A percentile compares a stretch with the other conserved stretches of the same genome.
Conservation (phyloP, 1,140 invertebrate genomes). For the Belonocnema kinseyi region DNA sequence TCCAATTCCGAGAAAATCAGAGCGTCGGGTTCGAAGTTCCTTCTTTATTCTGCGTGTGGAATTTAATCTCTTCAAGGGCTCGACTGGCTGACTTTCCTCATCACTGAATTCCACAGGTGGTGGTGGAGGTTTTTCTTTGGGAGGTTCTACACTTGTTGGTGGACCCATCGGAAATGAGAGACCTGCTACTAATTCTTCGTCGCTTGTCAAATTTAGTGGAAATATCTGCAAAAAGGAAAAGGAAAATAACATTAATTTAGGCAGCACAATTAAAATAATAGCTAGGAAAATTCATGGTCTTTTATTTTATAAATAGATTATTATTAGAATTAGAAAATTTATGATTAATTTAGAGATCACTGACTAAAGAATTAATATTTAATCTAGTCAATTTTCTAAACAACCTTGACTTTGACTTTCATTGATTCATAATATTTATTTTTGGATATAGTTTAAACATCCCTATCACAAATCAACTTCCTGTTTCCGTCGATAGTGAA, state of each 20-base stretch:
- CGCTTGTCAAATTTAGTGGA: constrained; percentile 65
- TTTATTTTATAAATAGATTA: too few relatives aligned
- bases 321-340: too few relatives aligned
- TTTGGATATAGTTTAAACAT: too few relatives aligned
- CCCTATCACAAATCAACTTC: too few relatives aligned
- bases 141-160: constrained; percentile 82
- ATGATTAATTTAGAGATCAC: too few relatives aligned
- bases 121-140: constrained; percentile 91
- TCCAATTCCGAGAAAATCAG: constrained; percentile 90
- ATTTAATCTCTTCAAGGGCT: constrained; percentile 83
- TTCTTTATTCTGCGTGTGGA: constrained; percentile 91
- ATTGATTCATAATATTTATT: too few relatives aligned
- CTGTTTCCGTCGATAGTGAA: too few relatives aligned
- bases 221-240: constrained; percentile 60
- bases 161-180: constrained; percentile 74
- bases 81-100: constrained; percentile 70
- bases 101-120: constrained; percentile 81
- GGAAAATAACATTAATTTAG: neutral
- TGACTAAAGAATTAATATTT: too few relatives aligned
- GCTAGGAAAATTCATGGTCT: neutral
- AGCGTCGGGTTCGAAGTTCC: constrained; percentile 88
- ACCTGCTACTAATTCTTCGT: constrained; percentile 68
- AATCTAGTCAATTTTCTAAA: too few relatives aligned
- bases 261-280: neutral
- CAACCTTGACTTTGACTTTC: too few relatives aligned